Evolutionary conservation across 2,888 invertebrate genomes (phyloP).

Genomic region (Trichopria drosophilae): DNA sequence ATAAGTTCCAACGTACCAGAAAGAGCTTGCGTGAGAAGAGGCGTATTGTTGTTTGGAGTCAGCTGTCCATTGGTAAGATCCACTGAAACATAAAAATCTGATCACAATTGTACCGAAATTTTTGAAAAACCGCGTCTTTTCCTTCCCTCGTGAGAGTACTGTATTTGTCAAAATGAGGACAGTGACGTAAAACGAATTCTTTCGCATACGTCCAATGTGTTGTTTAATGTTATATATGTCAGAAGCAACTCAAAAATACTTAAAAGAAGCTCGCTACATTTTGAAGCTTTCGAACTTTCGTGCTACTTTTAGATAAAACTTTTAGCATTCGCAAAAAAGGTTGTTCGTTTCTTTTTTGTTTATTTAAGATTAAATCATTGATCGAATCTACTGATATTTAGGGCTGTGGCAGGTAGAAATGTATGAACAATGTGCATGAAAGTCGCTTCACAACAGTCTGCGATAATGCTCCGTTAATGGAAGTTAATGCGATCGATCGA

Average conservation of each 20-base stretch:
- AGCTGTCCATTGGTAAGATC: slow-evolving; percentile 94
- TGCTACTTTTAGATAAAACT: too few species aligned
- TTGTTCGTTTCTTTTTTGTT: too few species aligned
- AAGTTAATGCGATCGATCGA: slow-evolving; percentile 16
- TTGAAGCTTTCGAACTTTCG: too few species aligned
- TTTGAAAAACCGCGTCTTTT: slow-evolving; percentile 54
- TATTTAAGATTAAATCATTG: too few species aligned
- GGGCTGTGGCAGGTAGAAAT: slow-evolving; percentile 43
- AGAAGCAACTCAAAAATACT: too few species aligned
- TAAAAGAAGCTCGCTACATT: too few species aligned
- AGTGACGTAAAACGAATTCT: slow-evolving; percentile 17
- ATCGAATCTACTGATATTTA: too few species aligned
- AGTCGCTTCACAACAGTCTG: slow-evolving; percentile 3
- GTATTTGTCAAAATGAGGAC: slow-evolving; percentile 18
- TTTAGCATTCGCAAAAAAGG: too few species aligned
- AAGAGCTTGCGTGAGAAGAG: slow-evolving; percentile 91
- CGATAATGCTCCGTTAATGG: slow-evolving; percentile 19
- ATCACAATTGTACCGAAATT: slow-evolving; percentile 63
- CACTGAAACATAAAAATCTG: slow-evolving; percentile 76
- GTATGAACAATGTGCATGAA: slow-evolving; percentile 47
- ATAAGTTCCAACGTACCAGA: slow-evolving; percentile 72
- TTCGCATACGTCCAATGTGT: slow-evolving; percentile 46
- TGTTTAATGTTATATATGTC: too few species aligned
- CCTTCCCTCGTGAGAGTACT: slow-evolving; percentile 16
- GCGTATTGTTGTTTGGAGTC: slow-evolving; percentile 94